A percentile compares a stretch with the other conserved stretches of the same genome.
These are phyloP conservation scores for Drosophila prostipennis DNA, from an alignment of 2,888 invertebrate species.

Conservation along the genomic window DNA sequence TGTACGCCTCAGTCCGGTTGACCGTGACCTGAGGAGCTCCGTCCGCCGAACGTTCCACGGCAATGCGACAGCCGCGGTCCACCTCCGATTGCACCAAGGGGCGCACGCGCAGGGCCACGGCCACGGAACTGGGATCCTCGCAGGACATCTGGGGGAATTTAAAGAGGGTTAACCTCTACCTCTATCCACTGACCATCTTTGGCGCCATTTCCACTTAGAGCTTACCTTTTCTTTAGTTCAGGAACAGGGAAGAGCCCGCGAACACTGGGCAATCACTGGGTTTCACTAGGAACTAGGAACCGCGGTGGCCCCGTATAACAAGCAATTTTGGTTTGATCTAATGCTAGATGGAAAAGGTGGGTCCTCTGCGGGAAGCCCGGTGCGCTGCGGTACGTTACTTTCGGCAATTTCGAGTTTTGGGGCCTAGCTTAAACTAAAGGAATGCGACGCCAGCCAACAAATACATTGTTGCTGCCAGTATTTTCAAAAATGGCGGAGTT, in stretches of 20 bases:
- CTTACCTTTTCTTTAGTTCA: background rate
- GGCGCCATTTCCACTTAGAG: background rate
- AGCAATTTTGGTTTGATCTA: background rate
- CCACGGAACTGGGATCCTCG: conserved; percentile 44
- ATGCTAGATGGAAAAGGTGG: background rate
- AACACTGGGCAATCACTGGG: background rate
- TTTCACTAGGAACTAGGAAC: background rate
- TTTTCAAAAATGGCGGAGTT: conserved; percentile 6
- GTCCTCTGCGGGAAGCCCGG: background rate
- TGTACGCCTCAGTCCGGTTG: conserved; percentile 89
- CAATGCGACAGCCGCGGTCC: conserved; percentile 90
- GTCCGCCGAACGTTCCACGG: conserved; percentile 87
- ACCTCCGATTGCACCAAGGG: conserved; percentile 91
- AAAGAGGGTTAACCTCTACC: background rate
- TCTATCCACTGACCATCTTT: too few species aligned
- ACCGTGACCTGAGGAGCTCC: conserved; percentile 90
- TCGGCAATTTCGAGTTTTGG: background rate
- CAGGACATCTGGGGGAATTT: conserved; percentile 26
- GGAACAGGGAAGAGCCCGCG: background rate
- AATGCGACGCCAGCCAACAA: background rate
- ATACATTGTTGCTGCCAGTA: background rate
- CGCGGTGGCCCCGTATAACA: background rate
- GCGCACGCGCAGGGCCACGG: conserved; percentile 92
- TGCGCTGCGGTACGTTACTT: background rate
- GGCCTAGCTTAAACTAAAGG: background rate